These are phyloP conservation scores for Lutjanus erythropterus DNA, from an alignment of 2,113 vertebrate genomes.

Conservation along the genomic window DNA sequence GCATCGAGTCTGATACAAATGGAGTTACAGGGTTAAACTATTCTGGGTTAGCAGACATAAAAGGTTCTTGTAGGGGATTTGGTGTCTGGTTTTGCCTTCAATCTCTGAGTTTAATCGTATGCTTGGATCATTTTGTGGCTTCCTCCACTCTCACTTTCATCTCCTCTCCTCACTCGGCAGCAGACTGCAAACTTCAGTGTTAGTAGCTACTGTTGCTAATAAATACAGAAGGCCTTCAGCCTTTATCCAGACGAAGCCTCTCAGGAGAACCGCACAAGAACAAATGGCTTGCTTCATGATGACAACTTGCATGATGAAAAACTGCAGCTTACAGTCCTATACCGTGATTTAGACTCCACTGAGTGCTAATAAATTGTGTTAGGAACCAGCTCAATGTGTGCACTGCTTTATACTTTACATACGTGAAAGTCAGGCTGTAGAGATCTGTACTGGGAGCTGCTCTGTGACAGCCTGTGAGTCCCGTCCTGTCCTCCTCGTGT, in stretches of 20 bases:
- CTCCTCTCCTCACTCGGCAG: conserved; percentile 60
- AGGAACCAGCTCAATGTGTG: conserved; percentile 28
- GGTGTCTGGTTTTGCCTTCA: conserved; percentile 74
- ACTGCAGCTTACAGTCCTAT: conserved; percentile 26
- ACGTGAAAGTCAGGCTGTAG: conserved; percentile 42
- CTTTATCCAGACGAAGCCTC: conserved; percentile 69
- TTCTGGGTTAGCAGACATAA: conserved; percentile 18
- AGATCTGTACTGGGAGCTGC: conserved; percentile 9
- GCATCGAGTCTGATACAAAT: too few relatives aligned
- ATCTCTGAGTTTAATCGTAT: conserved; percentile 44
- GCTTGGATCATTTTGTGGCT: conserved; percentile 58
- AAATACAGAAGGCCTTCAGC: conserved; percentile 72
- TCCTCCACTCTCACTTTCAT: conserved; percentile 65
- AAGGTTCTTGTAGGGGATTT: conserved; percentile 25
- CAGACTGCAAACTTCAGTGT: conserved; percentile 66
- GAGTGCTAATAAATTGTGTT: conserved; percentile 43
- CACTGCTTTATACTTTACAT: conserved; percentile 39
- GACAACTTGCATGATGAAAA: conserved; percentile 63
- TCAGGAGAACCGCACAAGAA: conserved; percentile 57
- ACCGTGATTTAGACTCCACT: conserved; percentile 24
- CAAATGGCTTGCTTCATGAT: conserved; percentile 64
- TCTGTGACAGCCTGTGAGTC: conserved; percentile 40
- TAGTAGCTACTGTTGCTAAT: conserved; percentile 83
- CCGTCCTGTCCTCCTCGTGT: conserved; percentile 51
- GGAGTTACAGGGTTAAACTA: too few relatives aligned